Conservation (phyloP, 2,797 vertebrate genomes). For the Pseudotriccus pelzelni region DNA sequence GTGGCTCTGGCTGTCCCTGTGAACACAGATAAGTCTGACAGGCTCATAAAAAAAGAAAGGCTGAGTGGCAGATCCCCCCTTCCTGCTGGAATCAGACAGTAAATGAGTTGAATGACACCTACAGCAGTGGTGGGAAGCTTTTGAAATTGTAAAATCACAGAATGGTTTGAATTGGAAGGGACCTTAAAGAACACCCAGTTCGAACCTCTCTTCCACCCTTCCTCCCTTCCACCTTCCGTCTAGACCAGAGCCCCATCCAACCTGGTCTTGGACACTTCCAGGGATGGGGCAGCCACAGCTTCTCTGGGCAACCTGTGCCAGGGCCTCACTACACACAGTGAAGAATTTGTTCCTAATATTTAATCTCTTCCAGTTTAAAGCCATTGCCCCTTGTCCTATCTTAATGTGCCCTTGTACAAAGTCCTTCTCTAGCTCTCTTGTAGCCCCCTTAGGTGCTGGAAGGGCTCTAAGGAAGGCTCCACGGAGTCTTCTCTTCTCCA, state of each 20-base stretch:
- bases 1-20: not conserved
- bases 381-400: not conserved
- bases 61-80: not conserved
- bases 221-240: not conserved
- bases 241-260: not conserved
- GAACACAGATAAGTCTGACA: not conserved
- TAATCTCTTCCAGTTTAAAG: not conserved
- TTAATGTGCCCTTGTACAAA: not conserved
- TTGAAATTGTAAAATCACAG: not conserved
- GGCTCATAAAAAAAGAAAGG: not conserved
- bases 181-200: not conserved
- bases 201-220: not conserved
- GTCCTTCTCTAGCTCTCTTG: not conserved
- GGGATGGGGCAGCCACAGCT: not conserved
- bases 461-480: not conserved
- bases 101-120: not conserved
- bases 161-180: not conserved
- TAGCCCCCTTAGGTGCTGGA: not conserved
- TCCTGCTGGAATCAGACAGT: not conserved
- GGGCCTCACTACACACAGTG: not conserved
- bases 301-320: not conserved
- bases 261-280: not conserved
- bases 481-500: not conserved
- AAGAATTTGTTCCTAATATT: not conserved
- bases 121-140: not conserved